Conservation (phyloP, 2,113 vertebrate genomes). For the Albula goreensis region DNA sequence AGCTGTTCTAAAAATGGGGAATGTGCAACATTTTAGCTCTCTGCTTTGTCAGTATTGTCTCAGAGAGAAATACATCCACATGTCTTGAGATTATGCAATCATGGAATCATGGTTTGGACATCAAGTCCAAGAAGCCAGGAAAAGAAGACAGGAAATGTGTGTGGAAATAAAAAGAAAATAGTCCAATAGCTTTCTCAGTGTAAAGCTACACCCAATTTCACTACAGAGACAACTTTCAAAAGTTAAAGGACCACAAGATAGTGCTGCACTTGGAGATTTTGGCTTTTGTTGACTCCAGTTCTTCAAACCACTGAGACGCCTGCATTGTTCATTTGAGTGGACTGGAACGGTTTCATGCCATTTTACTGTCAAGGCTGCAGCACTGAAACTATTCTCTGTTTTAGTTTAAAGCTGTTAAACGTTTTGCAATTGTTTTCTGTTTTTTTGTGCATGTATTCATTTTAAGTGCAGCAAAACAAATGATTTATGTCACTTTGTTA, state of each 20-base stretch:
- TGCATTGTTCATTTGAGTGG: not conserved
- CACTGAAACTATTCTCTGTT: not conserved
- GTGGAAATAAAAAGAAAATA: constrained; percentile 6
- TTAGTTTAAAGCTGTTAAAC: too few relatives aligned
- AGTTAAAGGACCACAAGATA: not conserved
- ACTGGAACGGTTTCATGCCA: not conserved
- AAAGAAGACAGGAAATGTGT: not conserved
- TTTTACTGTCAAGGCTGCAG: not conserved
- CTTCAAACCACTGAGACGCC: not conserved
- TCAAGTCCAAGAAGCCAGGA: not conserved
- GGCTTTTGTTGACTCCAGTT: not conserved
- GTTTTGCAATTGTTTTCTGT: not conserved
- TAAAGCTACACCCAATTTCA: not conserved
- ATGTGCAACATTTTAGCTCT: not conserved
- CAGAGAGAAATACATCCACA: not conserved
- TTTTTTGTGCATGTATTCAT: not conserved
- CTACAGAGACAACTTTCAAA: not conserved
- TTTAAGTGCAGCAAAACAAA: not conserved
- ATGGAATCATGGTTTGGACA: not conserved
- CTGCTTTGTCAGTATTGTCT: not conserved
- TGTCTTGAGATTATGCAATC: not conserved
- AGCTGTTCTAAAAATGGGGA: not conserved
- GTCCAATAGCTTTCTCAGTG: too few relatives aligned
- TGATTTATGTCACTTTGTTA: too few relatives aligned
- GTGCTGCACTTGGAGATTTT: not conserved